phyloP scores from a whole-genome alignment of 2,113 vertebrate species.

The Polyodon spathula region DNA sequence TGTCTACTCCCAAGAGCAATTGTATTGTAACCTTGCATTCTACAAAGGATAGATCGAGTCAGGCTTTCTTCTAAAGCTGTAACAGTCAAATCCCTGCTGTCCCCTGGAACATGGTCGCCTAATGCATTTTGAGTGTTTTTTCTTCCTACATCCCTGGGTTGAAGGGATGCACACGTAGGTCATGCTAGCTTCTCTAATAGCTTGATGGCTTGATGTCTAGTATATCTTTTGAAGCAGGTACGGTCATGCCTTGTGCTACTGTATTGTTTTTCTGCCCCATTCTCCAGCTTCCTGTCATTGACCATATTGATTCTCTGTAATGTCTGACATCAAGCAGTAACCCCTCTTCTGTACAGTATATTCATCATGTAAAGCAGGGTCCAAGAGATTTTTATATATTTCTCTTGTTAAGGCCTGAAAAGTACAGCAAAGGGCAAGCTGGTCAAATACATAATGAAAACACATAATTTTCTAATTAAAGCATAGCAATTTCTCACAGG shows the following conservation, averaged over 20 bases:
- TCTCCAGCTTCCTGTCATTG: no score
- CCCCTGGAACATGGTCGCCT: conserved; percentile 19
- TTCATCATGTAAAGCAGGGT: no score
- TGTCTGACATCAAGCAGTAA: no score
- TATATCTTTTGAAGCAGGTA: neutral
- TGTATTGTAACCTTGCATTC: conserved; percentile 18
- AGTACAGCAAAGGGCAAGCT: no score
- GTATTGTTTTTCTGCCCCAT: no score
- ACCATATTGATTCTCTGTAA: no score
- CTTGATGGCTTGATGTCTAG: conserved; percentile 11
- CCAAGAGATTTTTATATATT: no score
- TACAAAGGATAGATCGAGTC: conserved; percentile 8
- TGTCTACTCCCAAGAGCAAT: conserved; percentile 8
- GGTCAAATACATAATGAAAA: no score
- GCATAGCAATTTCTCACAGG: no score
- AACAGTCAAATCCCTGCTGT: conserved; percentile 20
- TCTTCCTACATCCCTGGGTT: conserved; percentile 2
- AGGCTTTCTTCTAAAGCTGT: conserved; percentile 14
- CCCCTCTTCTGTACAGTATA: no score
- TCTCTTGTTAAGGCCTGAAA: no score
- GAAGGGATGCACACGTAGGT: conserved; percentile 13
- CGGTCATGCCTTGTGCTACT: neutral
- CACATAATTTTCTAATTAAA: no score
- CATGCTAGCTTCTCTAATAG: conserved; percentile 11
- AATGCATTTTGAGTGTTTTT: conserved; percentile 30